Evolutionary conservation across 2,888 invertebrate species (phyloP), one percentile per base, ranked within the genome.

Genomic region (Parascotia fuliginaria): DNA sequence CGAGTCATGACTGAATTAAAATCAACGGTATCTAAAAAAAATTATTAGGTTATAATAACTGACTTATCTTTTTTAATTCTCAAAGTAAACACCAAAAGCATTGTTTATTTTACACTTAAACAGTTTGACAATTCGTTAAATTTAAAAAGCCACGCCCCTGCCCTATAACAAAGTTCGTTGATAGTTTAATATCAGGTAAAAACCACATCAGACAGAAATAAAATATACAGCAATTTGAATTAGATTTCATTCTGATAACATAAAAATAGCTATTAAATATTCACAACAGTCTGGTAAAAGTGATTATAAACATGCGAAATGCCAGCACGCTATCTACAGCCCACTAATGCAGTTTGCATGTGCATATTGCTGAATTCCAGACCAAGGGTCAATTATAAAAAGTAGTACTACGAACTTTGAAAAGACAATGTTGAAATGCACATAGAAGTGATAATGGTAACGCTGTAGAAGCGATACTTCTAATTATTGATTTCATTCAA

Each of bases 261-360:
- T 49, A 43, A 48, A 65, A 47, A 55, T 55, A 34, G 32, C 42
- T 38, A 29, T 19, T 27, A 15, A 29, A 34, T 31, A 48, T 50
- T 52, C 39, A 60, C 65, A 61, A 57, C 46, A 46, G 55, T 52
- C 55, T 52, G 51, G 46, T 45, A 57, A 60, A 54, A 65, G 48
- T 66, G 58, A 68, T 70, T 62, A 61, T 43, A 33, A 53, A 59
- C 77, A 77, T 75, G 75, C 67, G 47, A 68, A 70, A 75, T 68
- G 60, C 39, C 50, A 62, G 61, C 76, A 77, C 73, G 76, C 68
- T 59, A 73, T 52, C 32, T 24, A 33, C 31, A 53, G 56, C 45
- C 13, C 34, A 43, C 27, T 51, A 55, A 55, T 42, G 34, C 49
- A 41, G 32, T 33, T 39, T 59, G 44, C 58, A 53, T 37, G 37